Evolutionary conservation across 2,797 vertebrate species (phyloP).

Genomic region (Takifugu ocellatus): DNA sequence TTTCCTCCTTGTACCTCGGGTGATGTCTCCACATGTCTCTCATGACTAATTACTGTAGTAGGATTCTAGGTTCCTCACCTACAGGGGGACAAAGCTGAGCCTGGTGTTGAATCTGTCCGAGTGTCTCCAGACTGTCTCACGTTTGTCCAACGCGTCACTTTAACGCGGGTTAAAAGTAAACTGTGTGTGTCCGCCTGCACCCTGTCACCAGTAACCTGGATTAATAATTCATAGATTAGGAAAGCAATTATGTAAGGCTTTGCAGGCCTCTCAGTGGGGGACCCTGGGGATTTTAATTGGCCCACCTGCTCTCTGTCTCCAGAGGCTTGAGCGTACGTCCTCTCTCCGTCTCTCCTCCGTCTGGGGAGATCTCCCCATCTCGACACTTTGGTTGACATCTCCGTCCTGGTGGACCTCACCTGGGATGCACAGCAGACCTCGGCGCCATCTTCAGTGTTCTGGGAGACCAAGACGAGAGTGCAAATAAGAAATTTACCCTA

Average conservation of each 20-base stretch:
- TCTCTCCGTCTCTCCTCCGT: slow-evolving; percentile 62
- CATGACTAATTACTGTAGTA: too few relatives aligned
- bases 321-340: slow-evolving; percentile 24
- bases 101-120: too few relatives aligned
- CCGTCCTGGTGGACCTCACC: slow-evolving; percentile 29
- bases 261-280: slow-evolving; percentile 55
- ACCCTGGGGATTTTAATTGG: slow-evolving; percentile 68
- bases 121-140: too few relatives aligned
- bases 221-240: slow-evolving; percentile 81
- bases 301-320: slow-evolving; percentile 75
- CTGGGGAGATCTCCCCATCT: slow-evolving; percentile 26
- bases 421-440: background rate
- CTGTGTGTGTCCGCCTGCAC: slow-evolving; percentile 42
- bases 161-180: slow-evolving; percentile 45
- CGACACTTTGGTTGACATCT: slow-evolving; percentile 20
- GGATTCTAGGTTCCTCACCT: too few relatives aligned
- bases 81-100: too few relatives aligned
- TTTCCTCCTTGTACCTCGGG: background rate
- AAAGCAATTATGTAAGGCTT: slow-evolving; percentile 74
- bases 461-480: background rate
- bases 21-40: too few relatives aligned
- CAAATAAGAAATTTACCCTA: too few relatives aligned
- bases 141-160: background rate
- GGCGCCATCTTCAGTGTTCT: background rate
- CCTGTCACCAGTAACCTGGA: slow-evolving; percentile 49